Evolutionary conservation across 1,140 invertebrate species (phyloP).

Genomic region (Drosophila lowei): DNA sequence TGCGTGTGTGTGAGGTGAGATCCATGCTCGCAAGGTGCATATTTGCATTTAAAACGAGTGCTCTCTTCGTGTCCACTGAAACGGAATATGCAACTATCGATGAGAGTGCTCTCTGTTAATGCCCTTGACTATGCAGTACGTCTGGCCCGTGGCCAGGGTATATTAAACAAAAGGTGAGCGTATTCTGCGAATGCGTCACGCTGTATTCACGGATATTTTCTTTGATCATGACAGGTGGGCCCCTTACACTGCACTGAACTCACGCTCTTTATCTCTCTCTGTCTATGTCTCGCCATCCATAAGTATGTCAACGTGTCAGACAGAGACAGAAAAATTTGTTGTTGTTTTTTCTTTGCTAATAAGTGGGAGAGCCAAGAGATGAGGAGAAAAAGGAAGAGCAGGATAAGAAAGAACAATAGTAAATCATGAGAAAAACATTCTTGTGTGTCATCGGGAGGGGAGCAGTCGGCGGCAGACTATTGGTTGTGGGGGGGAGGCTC

Average conservation of each 20-base stretch:
- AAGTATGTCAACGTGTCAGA: constrained; percentile 60
- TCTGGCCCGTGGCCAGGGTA: no score
- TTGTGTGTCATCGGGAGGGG: no score
- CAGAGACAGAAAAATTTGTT: no score
- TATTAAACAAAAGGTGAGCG: no score
- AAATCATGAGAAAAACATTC: constrained; percentile 14
- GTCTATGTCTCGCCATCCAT: constrained; percentile 32
- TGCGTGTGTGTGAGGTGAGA: constrained; percentile 5
- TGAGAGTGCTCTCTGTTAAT: no score
- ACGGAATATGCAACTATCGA: no score
- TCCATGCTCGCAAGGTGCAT: constrained; percentile 7
- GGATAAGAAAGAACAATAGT: not conserved
- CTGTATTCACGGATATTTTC: no score
- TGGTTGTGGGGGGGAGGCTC: not conserved
- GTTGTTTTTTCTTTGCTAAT: constrained; percentile 46
- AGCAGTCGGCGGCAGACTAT: not conserved
- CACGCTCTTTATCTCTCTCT: not conserved
- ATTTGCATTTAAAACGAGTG: no score
- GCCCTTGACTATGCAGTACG: no score
- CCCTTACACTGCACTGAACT: no score
- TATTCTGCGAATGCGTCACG: no score
- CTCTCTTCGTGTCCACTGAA: no score
- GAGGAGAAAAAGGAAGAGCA: not conserved
- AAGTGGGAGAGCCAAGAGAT: constrained; percentile 2
- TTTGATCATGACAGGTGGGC: constrained; percentile 14